phyloP scores from a whole-genome alignment of 1,140 invertebrate species.

The Sarcophaga peregrina region DNA sequence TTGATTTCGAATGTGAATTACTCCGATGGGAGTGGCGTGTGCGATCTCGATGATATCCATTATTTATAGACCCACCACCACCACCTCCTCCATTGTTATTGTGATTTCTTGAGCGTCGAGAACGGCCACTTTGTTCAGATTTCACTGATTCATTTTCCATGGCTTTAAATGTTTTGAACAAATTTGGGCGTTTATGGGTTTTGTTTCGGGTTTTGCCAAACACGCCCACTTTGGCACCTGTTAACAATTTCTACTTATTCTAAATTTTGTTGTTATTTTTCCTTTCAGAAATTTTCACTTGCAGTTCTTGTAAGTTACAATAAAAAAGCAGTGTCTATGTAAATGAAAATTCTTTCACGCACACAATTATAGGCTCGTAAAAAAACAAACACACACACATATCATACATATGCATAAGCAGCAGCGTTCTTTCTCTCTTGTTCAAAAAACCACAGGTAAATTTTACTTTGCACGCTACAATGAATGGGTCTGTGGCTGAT shows the following conservation, averaged over 20 bases:
- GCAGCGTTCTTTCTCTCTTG: neutral
- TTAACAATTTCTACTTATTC: slow-evolving; percentile 30
- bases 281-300: slow-evolving; percentile 17
- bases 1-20: slow-evolving; percentile 59
- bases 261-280: neutral
- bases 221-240: slow-evolving; percentile 39
- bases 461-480: slow-evolving; percentile 3
- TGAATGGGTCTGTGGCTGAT: neutral
- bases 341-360: slow-evolving; percentile 35
- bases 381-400: slow-evolving; percentile 15
- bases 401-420: neutral
- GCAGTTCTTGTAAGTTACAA: neutral
- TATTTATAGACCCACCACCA: slow-evolving; percentile 51
- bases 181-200: neutral
- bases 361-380: neutral
- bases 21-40: slow-evolving; percentile 64
- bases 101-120: slow-evolving; percentile 64
- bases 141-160: slow-evolving; percentile 67
- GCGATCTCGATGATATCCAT: slow-evolving; percentile 62
- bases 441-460: slow-evolving; percentile 19
- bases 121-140: slow-evolving; percentile 66
- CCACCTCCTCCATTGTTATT: slow-evolving; percentile 59
- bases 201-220: slow-evolving; percentile 2
- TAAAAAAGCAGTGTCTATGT: slow-evolving; percentile 12
- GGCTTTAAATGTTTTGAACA: slow-evolving; percentile 33